Base-by-base conservation (phyloP, 2,888 invertebrate species). In the Iphiclides podalirius region DNA sequence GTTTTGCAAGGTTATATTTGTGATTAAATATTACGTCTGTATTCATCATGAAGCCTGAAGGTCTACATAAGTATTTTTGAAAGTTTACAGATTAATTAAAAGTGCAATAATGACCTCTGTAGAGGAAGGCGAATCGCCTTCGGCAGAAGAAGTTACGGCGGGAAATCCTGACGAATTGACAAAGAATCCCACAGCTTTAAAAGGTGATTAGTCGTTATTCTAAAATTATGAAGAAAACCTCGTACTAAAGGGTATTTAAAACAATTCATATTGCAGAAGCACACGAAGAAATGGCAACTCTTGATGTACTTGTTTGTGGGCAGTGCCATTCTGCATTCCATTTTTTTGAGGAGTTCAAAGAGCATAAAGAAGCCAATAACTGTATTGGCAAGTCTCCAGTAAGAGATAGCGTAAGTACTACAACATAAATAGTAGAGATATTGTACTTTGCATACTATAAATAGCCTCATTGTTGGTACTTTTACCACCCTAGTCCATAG, bases 231-330 rank as follows among this genome's bases (percentile, higher is more conserved):
- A 20, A 17, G 23, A n/a, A n/a, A n/a, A n/a, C n/a, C 31, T 20
- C 34, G 0, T 16, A 36, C 16, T 16, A n/a, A n/a, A n/a, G n/a
- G 11, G 8, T n/a, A 7, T 6, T 20, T n/a, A n/a, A 12, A 28
- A 37, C 9, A 13, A 35, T 34, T n/a, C 9, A 37, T 35, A 36
- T 57, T 62, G 13, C 69, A 95, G 95, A 91, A 64, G 94, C 95
- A 7, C 93, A 94, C 87, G 92, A 94, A 60, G 93, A 94, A 69
- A 91, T 95, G 87, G 92, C 93, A 47, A 91, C 91, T 47, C 80
- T 94, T 55, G 95, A 96, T 85, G 93, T 96, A 4, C 79, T 95
- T 15, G 94, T 96, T 0, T 96, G 96, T 80, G 96, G 96, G n/a
- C 92, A 92, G 53, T 96, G 96, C 69, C 93, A 95, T 72, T 90